Evolutionary conservation across 2,797 vertebrate genomes (phyloP).

Genomic region (Xyrichtys novacula): DNA sequence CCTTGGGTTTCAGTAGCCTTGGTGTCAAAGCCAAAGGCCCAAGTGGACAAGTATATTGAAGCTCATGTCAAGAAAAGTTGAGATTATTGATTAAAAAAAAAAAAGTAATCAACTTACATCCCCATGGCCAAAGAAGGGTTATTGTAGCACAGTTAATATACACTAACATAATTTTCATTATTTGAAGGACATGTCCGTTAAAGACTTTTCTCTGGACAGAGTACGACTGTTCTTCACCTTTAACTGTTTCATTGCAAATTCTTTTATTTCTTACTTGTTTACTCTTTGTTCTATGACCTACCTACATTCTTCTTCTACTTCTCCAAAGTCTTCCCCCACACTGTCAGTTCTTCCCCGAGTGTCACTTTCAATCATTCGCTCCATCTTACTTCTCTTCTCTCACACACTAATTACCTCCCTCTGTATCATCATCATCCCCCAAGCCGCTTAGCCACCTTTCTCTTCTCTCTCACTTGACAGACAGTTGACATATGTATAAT

Average conservation of each 20-base stretch:
- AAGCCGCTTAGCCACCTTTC: conserved; percentile 36
- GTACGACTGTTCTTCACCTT: not conserved
- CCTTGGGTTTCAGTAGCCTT: no score
- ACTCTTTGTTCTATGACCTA: conserved; percentile 24
- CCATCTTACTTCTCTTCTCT: conserved; percentile 30
- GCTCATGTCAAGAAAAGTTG: no score
- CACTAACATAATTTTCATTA: no score
- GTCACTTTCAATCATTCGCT: conserved; percentile 55
- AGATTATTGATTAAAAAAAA: no score
- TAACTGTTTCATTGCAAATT: not conserved
- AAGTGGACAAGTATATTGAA: no score
- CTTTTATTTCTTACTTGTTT: conserved; percentile 7
- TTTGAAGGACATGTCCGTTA: no score
- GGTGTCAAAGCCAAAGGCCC: no score
- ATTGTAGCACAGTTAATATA: no score
- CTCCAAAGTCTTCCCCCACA: conserved; percentile 7
- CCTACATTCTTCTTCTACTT: conserved; percentile 12
- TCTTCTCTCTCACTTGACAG: conserved; percentile 21
- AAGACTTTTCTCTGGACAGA: not conserved
- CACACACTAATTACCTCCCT: conserved; percentile 60
- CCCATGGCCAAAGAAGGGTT: no score
- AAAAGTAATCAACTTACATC: no score
- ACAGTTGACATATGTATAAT: conserved; percentile 34
- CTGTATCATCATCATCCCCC: conserved; percentile 36
- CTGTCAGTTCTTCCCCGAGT: conserved; percentile 30